These are phyloP conservation scores for Aldrovandia affinis DNA, from an alignment of 2,797 vertebrate genomes.

Conservation along the genomic window DNA sequence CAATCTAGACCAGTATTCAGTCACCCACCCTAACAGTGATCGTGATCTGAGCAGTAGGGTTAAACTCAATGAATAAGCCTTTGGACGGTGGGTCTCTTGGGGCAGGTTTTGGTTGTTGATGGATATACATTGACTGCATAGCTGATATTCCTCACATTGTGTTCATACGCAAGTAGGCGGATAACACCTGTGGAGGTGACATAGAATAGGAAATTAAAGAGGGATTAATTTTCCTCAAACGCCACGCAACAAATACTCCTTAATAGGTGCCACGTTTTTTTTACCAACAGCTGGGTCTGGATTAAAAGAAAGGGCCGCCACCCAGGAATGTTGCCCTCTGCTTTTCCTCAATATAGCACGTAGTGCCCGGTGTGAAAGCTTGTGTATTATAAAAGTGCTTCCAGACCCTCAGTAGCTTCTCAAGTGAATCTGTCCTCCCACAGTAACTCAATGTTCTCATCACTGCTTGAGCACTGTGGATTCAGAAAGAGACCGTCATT, in stretches of 20 bases:
- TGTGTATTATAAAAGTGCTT: slow-evolving; percentile 20
- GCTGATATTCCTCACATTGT: too few relatives aligned
- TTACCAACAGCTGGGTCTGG: neutral
- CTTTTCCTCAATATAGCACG: neutral
- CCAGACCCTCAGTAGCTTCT: slow-evolving; percentile 18
- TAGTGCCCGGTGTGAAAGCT: neutral
- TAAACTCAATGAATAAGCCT: too few relatives aligned
- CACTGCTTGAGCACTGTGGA: neutral
- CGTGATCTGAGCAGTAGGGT: too few relatives aligned
- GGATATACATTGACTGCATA: too few relatives aligned
- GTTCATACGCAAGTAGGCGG: neutral
- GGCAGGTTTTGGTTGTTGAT: neutral
- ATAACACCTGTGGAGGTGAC: neutral
- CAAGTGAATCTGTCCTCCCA: slow-evolving; percentile 19
- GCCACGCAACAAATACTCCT: neutral
- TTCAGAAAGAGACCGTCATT: neutral
- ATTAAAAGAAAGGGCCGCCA: neutral
- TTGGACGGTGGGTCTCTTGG: too few relatives aligned
- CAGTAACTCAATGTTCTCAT: slow-evolving; percentile 36
- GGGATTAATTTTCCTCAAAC: neutral
- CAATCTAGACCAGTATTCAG: too few relatives aligned
- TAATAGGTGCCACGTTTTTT: neutral
- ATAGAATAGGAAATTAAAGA: neutral
- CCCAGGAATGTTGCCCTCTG: neutral
- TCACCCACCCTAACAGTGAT: too few relatives aligned